Conservation (phyloP, 2,888 invertebrate genomes). For the Patella pellucida region DNA sequence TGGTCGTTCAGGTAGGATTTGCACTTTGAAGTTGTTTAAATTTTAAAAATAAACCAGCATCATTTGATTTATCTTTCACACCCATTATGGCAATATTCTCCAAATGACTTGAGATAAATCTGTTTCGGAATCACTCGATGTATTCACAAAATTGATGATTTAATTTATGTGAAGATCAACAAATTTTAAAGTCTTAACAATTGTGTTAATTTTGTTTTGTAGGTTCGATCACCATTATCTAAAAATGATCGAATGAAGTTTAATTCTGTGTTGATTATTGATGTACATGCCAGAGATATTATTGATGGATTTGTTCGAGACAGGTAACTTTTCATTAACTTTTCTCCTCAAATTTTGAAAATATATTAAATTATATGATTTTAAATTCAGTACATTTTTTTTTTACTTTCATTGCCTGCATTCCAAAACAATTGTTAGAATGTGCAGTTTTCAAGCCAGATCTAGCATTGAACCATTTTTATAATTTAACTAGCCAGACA, state of each 20-base stretch:
- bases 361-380: too few species aligned
- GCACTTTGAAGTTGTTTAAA: not conserved
- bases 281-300: slow-evolving; percentile 92
- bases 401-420: too few species aligned
- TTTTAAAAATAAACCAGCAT: too few species aligned
- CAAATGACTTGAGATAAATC: not conserved
- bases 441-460: too few species aligned
- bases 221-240: slow-evolving; percentile 79
- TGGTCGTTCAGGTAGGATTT: slow-evolving; percentile 78
- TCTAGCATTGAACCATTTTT: too few species aligned
- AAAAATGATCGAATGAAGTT: slow-evolving; percentile 89
- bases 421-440: too few species aligned
- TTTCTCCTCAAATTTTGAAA: too few species aligned
- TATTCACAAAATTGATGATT: too few species aligned
- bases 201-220: slow-evolving; percentile 8
- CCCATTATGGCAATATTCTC: not conserved
- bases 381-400: too few species aligned
- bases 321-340: slow-evolving; percentile 59
- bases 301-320: slow-evolving; percentile 79
- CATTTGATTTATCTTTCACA: too few species aligned
- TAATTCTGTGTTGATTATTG: slow-evolving; percentile 89
- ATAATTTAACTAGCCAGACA: too few species aligned
- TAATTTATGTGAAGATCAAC: not conserved
- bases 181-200: not conserved
- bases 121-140: not conserved